phyloP scores from a whole-genome alignment of 2,797 vertebrate genomes.

The Acropternis orthonyx region DNA sequence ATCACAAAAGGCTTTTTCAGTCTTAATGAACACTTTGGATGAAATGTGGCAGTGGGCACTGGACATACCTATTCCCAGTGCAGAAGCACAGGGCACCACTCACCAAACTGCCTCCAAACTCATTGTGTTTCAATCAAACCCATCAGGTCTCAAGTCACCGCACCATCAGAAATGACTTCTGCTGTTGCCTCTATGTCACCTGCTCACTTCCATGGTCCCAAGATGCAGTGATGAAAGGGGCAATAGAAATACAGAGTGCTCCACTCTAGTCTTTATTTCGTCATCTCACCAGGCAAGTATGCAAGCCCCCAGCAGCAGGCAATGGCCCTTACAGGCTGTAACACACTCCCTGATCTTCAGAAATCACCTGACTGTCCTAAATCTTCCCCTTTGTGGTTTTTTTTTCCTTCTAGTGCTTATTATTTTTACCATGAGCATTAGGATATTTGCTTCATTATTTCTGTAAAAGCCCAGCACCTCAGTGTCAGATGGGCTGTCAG shows the following conservation, averaged over 20 bases:
- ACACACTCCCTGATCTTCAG: background rate
- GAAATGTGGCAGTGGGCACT: background rate
- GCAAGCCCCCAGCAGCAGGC: background rate
- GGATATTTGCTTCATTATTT: background rate
- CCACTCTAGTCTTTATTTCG: background rate
- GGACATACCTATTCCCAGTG: background rate
- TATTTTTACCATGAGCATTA: background rate
- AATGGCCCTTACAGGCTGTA: background rate
- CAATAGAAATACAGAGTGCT: background rate
- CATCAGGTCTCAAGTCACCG: background rate
- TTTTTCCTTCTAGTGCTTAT: background rate
- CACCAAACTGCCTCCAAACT: background rate
- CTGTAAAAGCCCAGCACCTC: background rate
- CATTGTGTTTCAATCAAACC: background rate
- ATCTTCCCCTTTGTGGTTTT: background rate
- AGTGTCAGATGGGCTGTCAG: background rate
- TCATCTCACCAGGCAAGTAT: background rate
- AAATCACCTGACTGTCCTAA: background rate
- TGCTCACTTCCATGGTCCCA: background rate
- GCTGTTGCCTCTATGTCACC: background rate
- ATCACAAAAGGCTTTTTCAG: background rate
- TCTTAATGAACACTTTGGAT: background rate
- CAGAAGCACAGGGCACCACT: background rate
- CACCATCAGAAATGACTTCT: background rate
- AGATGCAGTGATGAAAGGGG: background rate